These are phyloP conservation scores for Hestina assimilis DNA, from an alignment of 1,140 invertebrate genomes.

Conservation along the genomic window DNA sequence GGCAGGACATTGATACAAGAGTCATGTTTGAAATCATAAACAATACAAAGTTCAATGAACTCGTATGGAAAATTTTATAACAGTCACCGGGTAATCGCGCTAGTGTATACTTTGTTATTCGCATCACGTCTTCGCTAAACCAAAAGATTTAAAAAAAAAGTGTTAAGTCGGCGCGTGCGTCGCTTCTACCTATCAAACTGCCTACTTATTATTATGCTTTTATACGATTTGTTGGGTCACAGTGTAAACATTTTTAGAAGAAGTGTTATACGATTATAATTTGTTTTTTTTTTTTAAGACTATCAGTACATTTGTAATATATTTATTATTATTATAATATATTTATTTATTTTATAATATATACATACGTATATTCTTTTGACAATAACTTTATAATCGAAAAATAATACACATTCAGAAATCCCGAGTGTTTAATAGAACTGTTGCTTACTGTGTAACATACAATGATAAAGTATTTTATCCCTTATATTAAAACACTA, in stretches of 20 bases:
- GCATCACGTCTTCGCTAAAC: constrained; percentile 19
- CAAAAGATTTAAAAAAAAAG: constrained; percentile 19
- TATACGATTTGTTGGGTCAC: not conserved
- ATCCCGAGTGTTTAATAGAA: no score
- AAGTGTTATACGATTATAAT: not conserved
- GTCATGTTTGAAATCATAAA: not conserved
- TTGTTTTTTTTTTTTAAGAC: no score
- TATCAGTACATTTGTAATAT: no score
- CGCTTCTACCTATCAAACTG: constrained; percentile 16
- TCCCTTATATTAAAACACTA: no score
- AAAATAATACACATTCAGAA: no score
- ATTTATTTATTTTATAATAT: no score
- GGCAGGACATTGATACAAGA: not conserved
- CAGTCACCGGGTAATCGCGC: not conserved
- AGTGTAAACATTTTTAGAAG: not conserved
- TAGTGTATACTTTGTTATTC: constrained; percentile 7
- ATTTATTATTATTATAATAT: no score
- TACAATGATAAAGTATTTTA: no score
- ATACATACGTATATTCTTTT: no score
- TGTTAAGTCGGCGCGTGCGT: constrained; percentile 22
- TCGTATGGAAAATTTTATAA: constrained; percentile 18
- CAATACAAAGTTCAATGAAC: constrained; percentile 8
- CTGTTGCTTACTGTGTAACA: no score
- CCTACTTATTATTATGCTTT: constrained; percentile 8
- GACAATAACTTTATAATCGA: no score